Evolutionary conservation across 2,888 invertebrate genomes (phyloP), one percentile per base, ranked within the genome.

Genomic region (Hedya salicella): DNA sequence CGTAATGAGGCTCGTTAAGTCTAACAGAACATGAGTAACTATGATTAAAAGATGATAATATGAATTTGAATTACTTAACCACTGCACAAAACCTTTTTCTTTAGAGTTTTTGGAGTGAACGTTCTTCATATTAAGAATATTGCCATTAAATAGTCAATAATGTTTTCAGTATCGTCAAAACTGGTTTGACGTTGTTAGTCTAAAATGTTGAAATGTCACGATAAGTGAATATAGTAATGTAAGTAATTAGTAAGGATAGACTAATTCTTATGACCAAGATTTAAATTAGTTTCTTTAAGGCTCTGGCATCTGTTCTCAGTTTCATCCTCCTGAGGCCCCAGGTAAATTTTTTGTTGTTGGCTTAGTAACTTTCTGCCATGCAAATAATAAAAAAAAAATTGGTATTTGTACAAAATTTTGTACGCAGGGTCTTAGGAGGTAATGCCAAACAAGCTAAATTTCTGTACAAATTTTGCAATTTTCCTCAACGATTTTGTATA

Each of bases 241-340:
- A 19, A 40, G 60, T 21, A 40, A 30, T 42, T 17, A 50, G 30
- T 44, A 59, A 52, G 50, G 21, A 11, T 64, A 64, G 52, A 13
- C 2, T 64, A 64, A 54, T 62, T 62, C 14, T 54, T 59, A 59
- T 59, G 64, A 64, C 57, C 64, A 64, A 64, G 25, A 52, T 39
- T 57, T 52, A 52, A 44, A 21, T 42, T 50, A 50, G 42, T 44
- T 62, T 46, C 44, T 13, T 39, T 57, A 50, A 64, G 52, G 36
- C 17, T 42, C 32, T 16, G 25, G 44, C 14, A 16, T 21, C 11
- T 50, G 25, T 13, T 39, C 21, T 52, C 14, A 59, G 14, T 40
- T 52, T 44, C 16, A 44, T 59, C 17, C 42, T n/a, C n/a, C n/a
- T n/a, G n/a, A n/a, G n/a, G n/a, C n/a, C n/a, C n/a, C n/a, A n/a